Conservation (phyloP, 2,888 invertebrate species). For the Scaptomyza polygonia region DNA sequence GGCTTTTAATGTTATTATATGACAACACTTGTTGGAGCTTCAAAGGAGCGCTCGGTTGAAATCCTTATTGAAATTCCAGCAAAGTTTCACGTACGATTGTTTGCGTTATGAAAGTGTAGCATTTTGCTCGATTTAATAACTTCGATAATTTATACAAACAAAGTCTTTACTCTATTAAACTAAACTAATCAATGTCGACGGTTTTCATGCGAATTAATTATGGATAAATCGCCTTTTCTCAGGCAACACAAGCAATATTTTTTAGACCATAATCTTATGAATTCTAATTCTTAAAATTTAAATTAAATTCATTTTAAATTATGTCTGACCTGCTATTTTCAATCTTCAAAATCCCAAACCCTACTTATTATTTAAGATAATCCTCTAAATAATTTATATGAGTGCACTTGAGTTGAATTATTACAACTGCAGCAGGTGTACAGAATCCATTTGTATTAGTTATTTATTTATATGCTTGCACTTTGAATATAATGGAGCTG, state of each 20-base stretch:
- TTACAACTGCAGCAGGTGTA: not conserved
- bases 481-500: conserved; percentile 28
- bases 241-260: too few relatives aligned
- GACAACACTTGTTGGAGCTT: conserved; percentile 24
- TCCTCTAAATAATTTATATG: too few relatives aligned
- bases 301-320: too few relatives aligned
- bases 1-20: conserved; percentile 33
- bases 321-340: not conserved
- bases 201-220: too few relatives aligned
- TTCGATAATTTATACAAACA: not conserved
- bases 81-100: conserved; percentile 52
- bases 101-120: conserved; percentile 16
- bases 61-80: conserved; percentile 60
- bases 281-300: too few relatives aligned
- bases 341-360: not conserved
- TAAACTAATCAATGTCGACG: too few relatives aligned
- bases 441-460: conserved; percentile 41
- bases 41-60: conserved; percentile 26
- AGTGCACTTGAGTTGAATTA: not conserved
- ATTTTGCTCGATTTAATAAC: conserved; percentile 11
- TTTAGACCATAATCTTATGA: too few relatives aligned
- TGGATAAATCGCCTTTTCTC: too few relatives aligned
- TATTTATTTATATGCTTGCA: conserved; percentile 35
- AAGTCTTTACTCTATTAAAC: too few relatives aligned
- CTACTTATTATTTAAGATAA: not conserved